These are phyloP conservation scores for Pseudomyrmex gracilis DNA, from an alignment of 1,140 invertebrate species.

Conservation along the genomic window DNA sequence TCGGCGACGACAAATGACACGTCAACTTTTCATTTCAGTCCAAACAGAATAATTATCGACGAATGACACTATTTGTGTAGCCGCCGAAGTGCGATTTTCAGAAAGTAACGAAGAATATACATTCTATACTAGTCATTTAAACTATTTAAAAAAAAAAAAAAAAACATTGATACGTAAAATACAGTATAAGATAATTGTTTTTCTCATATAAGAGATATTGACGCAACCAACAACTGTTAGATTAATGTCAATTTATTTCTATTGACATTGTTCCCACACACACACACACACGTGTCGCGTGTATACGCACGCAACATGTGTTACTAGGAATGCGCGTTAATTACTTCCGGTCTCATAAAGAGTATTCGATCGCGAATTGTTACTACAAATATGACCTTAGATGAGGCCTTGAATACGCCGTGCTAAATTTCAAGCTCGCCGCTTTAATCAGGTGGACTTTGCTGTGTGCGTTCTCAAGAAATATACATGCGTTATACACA, in stretches of 20 bases:
- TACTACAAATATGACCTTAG: conserved; percentile 44
- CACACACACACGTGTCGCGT: conserved; percentile 11
- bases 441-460: conserved; percentile 52
- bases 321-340: conserved; percentile 60
- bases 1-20: conserved; percentile 6
- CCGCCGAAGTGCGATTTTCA: background rate
- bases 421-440: conserved; percentile 51
- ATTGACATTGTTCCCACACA: background rate
- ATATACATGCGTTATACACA: background rate
- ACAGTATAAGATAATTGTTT: too few relatives aligned
- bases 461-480: background rate
- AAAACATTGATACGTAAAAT: too few relatives aligned
- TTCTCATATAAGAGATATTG: background rate
- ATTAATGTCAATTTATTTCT: conserved; percentile 20
- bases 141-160: background rate
- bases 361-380: conserved; percentile 56
- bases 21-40: conserved; percentile 36
- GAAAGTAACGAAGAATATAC: background rate
- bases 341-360: conserved; percentile 56
- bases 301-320: conserved; percentile 21
- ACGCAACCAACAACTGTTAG: background rate
- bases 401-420: conserved; percentile 29
- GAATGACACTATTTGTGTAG: background rate
- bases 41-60: conserved; percentile 18
- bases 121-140: too few relatives aligned